phyloP scores from a whole-genome alignment of 2,113 vertebrate genomes.

The Cavia aperea region DNA sequence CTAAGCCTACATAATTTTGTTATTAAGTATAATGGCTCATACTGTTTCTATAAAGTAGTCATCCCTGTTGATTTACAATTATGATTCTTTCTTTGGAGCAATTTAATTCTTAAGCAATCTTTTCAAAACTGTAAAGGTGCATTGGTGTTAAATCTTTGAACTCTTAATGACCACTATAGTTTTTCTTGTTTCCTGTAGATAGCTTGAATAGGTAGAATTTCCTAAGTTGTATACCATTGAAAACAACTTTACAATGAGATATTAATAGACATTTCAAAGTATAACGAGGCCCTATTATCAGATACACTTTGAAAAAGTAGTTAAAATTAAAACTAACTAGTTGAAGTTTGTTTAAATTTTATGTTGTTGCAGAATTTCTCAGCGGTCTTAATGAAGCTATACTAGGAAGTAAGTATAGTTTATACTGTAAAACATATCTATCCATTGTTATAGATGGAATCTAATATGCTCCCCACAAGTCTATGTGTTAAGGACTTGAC shows the following conservation, averaged over 20 bases:
- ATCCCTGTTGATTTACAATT: neutral
- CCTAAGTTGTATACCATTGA: neutral
- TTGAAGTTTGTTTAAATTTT: neutral
- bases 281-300: neutral
- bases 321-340: constrained; percentile 6
- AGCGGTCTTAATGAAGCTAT: neutral
- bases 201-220: constrained; percentile 1
- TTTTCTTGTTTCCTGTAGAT: neutral
- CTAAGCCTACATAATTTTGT: neutral
- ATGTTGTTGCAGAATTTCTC: neutral
- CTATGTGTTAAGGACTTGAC: too few relatives aligned
- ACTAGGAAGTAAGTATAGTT: neutral
- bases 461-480: neutral
- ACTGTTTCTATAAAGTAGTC: constrained; percentile 15
- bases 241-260: neutral
- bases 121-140: neutral
- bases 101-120: constrained; percentile 7
- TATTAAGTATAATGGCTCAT: neutral
- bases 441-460: neutral
- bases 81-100: neutral
- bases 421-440: neutral
- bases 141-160: neutral
- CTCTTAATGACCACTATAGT: neutral
- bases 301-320: neutral
- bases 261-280: neutral